Evolutionary conservation across 1,140 invertebrate species (phyloP).

Genomic region (Tenebrio molitor): DNA sequence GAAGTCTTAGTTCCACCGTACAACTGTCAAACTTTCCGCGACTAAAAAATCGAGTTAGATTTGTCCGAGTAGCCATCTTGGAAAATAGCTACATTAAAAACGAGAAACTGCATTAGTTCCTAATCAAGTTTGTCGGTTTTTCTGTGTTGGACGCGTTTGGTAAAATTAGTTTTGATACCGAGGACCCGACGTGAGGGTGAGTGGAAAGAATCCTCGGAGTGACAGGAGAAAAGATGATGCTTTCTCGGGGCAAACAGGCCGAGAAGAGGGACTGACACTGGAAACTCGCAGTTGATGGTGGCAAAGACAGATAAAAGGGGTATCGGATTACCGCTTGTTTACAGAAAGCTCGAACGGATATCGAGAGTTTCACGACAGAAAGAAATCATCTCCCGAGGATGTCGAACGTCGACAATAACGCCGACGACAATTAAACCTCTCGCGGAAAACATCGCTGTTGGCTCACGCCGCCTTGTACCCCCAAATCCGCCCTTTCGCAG

Average conservation of each 20-base stretch:
- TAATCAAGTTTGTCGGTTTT: too few species aligned
- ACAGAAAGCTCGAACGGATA: constrained; percentile 27
- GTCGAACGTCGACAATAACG: constrained; percentile 9
- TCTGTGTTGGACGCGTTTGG: constrained; percentile 8
- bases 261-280: constrained; percentile 34
- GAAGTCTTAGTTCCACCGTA: too few species aligned
- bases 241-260: constrained; percentile 39
- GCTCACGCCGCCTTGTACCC: not conserved
- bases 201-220: constrained; percentile 24
- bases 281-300: constrained; percentile 25
- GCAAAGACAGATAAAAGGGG: constrained; percentile 39
- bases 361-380: not conserved
- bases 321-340: constrained; percentile 42
- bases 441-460: not conserved
- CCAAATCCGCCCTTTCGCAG: too few species aligned
- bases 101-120: too few species aligned
- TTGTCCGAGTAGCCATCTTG: too few species aligned
- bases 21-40: too few species aligned
- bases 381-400: constrained; percentile 17
- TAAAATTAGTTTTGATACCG: constrained; percentile 29
- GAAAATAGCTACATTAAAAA: too few species aligned
- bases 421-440: constrained; percentile 23
- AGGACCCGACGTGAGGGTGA: not conserved
- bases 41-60: too few species aligned
- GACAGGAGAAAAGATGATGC: constrained; percentile 42